Evolutionary conservation across 1,140 invertebrate species (phyloP), one percentile per base, ranked within the genome.

Genomic region (Proales similis): DNA sequence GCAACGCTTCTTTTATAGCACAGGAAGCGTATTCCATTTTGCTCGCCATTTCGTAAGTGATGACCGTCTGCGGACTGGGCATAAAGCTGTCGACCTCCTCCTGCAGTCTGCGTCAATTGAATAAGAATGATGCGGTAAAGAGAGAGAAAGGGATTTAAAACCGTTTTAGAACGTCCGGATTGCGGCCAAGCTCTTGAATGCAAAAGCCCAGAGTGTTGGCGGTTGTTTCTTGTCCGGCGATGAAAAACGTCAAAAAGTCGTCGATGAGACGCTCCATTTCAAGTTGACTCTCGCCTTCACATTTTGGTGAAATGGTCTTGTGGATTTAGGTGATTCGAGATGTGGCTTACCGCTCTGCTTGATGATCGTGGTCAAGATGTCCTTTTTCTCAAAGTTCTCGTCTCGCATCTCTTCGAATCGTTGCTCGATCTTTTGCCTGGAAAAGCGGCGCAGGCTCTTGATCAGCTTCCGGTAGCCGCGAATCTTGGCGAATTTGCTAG

Each of bases 161-260:
- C 48, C 42, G 38, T 38, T 53, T 53, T 20, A 53, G 14, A n/a
- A 36, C 48, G 14, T 38, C 26, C 42, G 38, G 33, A 38, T 53
- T 53, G 26, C 42, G 48, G 19, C 48, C 48, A 9, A 53, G 30
- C 17, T 53, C 48, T 39, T 39, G 22, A 6, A 53, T 36, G 14
- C 48, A 53, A 53, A 53, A 53, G 20, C 17, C 24, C 27, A 53
- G 17, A 38, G 48, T 38, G 3, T 53, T 53, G 7, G 48, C 48
- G 4, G 48, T 53, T 36, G 48, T 53, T 36, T 53, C 48, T 53
- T 53, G 48, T 0, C 48, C 48, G 1, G 48, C 48, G 27, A 53
- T 9, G 27, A 53, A 53, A 42, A 57, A 57, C 19, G 33, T 57
- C 11, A 57, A 19, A 57, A 57, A 57, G 32, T 39, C 36, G 32